Evolutionary conservation across 1,140 invertebrate genomes (phyloP).

Genomic region (Drosophila navojoa): DNA sequence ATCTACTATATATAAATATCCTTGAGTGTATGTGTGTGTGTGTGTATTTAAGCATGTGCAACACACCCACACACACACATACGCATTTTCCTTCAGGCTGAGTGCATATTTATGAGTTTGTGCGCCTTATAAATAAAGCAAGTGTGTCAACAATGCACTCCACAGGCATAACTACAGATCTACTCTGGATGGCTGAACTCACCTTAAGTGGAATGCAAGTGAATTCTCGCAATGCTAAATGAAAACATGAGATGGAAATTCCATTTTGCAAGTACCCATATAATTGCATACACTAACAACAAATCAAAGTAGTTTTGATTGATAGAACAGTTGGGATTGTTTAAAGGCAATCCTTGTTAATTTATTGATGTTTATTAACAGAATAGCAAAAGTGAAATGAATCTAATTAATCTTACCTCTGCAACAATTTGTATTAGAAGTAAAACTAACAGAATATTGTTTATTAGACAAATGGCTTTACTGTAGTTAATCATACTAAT

Average conservation of each 20-base stretch:
- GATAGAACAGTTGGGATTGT: not conserved
- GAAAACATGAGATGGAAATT: slow-evolving; percentile 17
- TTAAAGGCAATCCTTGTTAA: no score
- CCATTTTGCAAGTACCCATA: not conserved
- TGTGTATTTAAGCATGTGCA: slow-evolving; percentile 35
- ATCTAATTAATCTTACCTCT: no score
- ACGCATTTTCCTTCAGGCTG: slow-evolving; percentile 57
- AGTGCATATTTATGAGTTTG: slow-evolving; percentile 71
- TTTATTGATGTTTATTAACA: no score
- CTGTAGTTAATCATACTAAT: no score
- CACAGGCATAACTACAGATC: slow-evolving; percentile 27
- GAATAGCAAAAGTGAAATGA: no score
- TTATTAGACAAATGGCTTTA: no score
- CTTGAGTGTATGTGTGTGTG: no score
- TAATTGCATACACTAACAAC: slow-evolving; percentile 12
- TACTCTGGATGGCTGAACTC: slow-evolving; percentile 19
- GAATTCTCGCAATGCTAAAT: slow-evolving; percentile 37
- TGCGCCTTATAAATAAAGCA: slow-evolving; percentile 71
- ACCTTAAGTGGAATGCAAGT: slow-evolving; percentile 46
- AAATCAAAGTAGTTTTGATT: not conserved
- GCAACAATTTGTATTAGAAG: no score
- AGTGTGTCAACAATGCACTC: slow-evolving; percentile 77
- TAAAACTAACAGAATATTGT: no score
- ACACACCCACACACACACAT: slow-evolving; percentile 49
- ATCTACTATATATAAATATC: no score